Conservation (phyloP, 1,140 invertebrate species). For the Manduca sexta region DNA sequence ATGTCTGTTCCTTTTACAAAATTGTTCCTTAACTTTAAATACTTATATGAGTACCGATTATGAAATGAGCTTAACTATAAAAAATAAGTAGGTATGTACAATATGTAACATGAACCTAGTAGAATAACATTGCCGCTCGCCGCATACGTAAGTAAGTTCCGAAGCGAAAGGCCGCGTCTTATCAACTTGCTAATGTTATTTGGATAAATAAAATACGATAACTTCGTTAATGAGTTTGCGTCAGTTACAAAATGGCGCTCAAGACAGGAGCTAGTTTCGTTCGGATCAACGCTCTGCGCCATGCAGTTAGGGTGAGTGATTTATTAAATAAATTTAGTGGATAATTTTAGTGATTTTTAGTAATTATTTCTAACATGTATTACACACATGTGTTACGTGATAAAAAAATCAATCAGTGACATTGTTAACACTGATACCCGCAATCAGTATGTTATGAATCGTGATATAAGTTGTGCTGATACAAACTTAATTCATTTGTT, state of each 20-base stretch:
- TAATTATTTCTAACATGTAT: neutral
- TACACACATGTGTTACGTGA: neutral
- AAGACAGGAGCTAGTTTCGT: slow-evolving; percentile 41
- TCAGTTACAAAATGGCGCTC: slow-evolving; percentile 54
- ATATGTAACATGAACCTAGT: no score
- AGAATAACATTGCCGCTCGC: no score
- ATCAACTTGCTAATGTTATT: slow-evolving; percentile 53
- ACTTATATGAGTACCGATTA: no score
- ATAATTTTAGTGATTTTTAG: neutral
- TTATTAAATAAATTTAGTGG: neutral
- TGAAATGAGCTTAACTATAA: no score
- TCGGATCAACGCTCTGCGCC: slow-evolving; percentile 29
- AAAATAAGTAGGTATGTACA: no score
- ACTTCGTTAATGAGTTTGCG: slow-evolving; percentile 9
- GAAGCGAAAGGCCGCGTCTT: slow-evolving; percentile 32
- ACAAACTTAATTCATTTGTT: neutral
- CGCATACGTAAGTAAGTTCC: slow-evolving; percentile 1
- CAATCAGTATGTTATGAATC: neutral
- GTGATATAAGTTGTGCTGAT: neutral
- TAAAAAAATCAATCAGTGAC: neutral
- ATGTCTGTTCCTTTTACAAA: no score
- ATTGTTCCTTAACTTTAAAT: no score
- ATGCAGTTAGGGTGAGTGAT: slow-evolving; percentile 36
- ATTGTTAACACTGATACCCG: neutral
- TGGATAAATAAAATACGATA: slow-evolving; percentile 5